Evolutionary conservation across 1,140 invertebrate species (phyloP).

Genomic region (Meloidogyne floridensis): DNA sequence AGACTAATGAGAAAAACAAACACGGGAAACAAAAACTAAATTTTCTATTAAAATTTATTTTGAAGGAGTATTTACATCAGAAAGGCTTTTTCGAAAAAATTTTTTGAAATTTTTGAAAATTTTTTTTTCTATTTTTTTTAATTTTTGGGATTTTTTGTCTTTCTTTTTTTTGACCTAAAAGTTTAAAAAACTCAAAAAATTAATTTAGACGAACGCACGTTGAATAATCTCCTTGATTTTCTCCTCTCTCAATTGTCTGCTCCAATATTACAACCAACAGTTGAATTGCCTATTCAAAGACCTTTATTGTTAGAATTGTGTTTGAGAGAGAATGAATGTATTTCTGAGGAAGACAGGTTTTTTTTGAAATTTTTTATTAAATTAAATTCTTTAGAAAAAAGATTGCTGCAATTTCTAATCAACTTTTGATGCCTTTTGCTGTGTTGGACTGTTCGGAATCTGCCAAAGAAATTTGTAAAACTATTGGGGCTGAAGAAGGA

Average conservation of each 20-base stretch:
- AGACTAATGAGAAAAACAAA: too few relatives aligned
- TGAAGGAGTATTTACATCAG: too few relatives aligned
- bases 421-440: not conserved
- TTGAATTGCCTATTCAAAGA: not conserved
- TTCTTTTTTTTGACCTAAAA: slow-evolving; percentile 66
- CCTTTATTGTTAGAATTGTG: not conserved
- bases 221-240: not conserved
- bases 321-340: not conserved
- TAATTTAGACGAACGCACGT: not conserved
- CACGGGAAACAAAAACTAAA: too few relatives aligned
- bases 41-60: too few relatives aligned
- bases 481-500: not conserved
- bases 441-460: not conserved
- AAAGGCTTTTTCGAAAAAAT: too few relatives aligned
- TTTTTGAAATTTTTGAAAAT: too few relatives aligned
- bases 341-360: not conserved
- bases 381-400: not conserved
- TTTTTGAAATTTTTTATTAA: not conserved
- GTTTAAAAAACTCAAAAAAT: slow-evolving; percentile 63
- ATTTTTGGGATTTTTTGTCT: too few relatives aligned
- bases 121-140: too few relatives aligned
- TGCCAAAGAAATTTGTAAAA: not conserved
- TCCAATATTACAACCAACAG: not conserved
- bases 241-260: not conserved
- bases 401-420: slow-evolving; percentile 3